Conservation (phyloP, 1,140 invertebrate species). For the Trachymyrmex septentrionalis region DNA sequence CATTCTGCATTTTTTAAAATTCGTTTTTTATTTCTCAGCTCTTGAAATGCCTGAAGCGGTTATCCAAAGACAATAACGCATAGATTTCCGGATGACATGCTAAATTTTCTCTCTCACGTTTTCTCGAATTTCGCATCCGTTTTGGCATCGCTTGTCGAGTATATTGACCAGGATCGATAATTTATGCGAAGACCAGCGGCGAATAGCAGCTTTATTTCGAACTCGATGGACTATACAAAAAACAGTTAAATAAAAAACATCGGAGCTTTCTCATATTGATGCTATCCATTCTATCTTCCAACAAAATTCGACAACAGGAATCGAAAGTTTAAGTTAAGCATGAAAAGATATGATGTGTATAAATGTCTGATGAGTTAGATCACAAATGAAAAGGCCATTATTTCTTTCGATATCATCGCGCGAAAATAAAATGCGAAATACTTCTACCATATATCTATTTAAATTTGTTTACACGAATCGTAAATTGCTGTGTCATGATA, state of each 20-base stretch:
- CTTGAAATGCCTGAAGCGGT: not conserved
- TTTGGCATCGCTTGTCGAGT: conserved; percentile 62
- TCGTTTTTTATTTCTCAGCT: not conserved
- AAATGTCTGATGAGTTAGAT: not conserved
- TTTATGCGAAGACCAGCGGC: conserved; percentile 66
- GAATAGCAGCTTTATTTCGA: conserved; percentile 30
- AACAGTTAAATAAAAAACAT: conserved; percentile 65
- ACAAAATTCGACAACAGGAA: conserved; percentile 16
- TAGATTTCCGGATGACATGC: conserved; percentile 20
- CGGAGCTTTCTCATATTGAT: conserved; percentile 25
- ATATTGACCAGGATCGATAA: conserved; percentile 66
- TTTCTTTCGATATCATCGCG: conserved; percentile 66
- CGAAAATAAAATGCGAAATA: conserved; percentile 1
- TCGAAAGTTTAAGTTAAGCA: conserved; percentile 36
- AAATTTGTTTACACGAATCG: not conserved
- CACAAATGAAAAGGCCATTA: not conserved
- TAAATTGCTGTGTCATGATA: not conserved
- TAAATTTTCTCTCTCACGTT: conserved; percentile 45
- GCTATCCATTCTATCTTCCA: conserved; percentile 8
- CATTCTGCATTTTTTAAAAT: conserved; percentile 1
- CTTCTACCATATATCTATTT: not conserved
- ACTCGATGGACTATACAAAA: conserved; percentile 33
- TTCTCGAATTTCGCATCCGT: conserved; percentile 69
- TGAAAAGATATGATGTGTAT: conserved; percentile 3
- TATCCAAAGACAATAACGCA: conserved; percentile 13